These are phyloP conservation scores for Macquaria ambigua DNA, from an alignment of 2,113 vertebrate species.

Conservation along the genomic window DNA sequence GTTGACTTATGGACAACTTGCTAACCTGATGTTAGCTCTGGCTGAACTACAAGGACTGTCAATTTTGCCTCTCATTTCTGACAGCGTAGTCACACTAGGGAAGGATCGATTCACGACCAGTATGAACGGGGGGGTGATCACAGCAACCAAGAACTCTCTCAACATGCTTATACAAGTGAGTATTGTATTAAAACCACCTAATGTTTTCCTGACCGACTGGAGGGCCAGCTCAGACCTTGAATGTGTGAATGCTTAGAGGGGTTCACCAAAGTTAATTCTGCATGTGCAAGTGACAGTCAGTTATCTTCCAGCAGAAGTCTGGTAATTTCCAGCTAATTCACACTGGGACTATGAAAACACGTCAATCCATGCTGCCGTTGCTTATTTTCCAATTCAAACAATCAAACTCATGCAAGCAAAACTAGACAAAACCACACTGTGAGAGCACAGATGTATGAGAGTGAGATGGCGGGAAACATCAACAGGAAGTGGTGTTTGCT, in stretches of 20 bases:
- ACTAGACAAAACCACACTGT: neutral
- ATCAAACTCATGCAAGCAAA: neutral
- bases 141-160: neutral
- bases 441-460: neutral
- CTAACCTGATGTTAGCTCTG: no score
- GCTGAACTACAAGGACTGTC: no score
- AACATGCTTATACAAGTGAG: neutral
- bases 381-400: neutral
- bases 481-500: slow-evolving; percentile 3
- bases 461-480: neutral
- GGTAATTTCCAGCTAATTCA: neutral
- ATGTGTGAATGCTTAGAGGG: neutral
- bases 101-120: neutral
- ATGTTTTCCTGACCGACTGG: neutral
- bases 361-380: neutral
- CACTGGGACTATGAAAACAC: neutral
- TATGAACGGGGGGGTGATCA: neutral
- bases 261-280: neutral
- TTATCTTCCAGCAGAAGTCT: neutral
- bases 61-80: no score
- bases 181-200: neutral
- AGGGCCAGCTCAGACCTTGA: neutral
- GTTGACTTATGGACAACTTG: neutral
- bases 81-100: no score
- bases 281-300: neutral